Evolutionary conservation across 1,140 invertebrate species (phyloP), one percentile per base, ranked within the genome.

Genomic region (Dryas iulia): DNA sequence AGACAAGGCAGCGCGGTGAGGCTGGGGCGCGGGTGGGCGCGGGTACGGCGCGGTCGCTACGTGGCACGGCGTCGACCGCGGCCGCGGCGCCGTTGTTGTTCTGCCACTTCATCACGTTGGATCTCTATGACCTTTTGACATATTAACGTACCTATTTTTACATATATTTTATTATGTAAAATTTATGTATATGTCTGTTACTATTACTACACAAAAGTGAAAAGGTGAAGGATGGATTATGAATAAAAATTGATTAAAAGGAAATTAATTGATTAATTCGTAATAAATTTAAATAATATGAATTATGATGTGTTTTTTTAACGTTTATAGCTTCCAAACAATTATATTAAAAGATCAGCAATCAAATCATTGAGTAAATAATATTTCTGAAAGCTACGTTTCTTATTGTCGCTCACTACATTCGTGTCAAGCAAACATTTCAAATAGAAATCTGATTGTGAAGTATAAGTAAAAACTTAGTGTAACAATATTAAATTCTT

Each of bases 31-130:
- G 67, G 61, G 60, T 60, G 54, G n/a, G 33, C n/a, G 33, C 33
- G 33, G 33, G 65, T 21, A 60, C 28, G 71, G 64, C 53, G 56
- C 59, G 33, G 73, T 57, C 68, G 67, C 66, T 62, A 33, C 59
- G 66, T 67, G 71, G 64, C 68, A 68, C 61, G 71, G 61, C 71
- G 64, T 58, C 71, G 65, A 60, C 52, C 35, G 65, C 54, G 63
- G 30, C 47, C 59, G 28, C 66, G 58, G 33, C 26, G 60, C 24
- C 26, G 52, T 14, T 31, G 58, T 66, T 53, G 25, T 72, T 60
- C 33, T 63, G 52, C 28, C 61, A 30, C 26, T 63, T 33, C 52
- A 63, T 63, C 52, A 63, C 52, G 61, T 58, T 21, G 56, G 24
- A 23, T 58, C 56, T 58, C 53, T 26, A 56, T 68, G 65, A 69